Base-by-base conservation (phyloP, 2,888 invertebrate species). In the Gibbula magus region DNA sequence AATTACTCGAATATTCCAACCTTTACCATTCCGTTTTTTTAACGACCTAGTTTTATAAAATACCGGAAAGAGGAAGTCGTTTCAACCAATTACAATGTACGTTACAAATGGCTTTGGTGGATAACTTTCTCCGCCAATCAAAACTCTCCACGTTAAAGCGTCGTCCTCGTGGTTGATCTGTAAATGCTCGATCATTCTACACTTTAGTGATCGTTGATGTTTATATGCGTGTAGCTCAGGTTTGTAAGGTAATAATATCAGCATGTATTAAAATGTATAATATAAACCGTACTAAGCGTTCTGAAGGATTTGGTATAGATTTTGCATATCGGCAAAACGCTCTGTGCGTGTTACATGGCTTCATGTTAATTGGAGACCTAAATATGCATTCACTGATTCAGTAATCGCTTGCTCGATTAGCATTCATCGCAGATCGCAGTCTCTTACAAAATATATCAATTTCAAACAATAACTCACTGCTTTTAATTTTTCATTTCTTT, bases 81-180 rank as follows among this genome's bases (percentile, higher is more conserved):
- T 32, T 10, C 45, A 45, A 51, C 45, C n/a, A 74, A 45, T 52
- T 39, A 20, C 5, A 52, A 4, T 16, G 45, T n/a, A n/a, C 51
- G 74, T 74, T 25, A 74, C 51, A 51, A 20, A 45, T 39, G 25
- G n/a, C 32, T 52, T 25, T 1, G 13, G 18, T 5, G 20, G 51
- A 45, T 52, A 8, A 22, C 32, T 29, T 35, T 54, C 16, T 32
- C 56, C 18, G 10, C 75, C 53, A 75, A 75, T 75, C 53, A 75
- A 75, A 75, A 75, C 25, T 75, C 75, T 54, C 75, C 75, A 75
- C 75, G 75, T 75, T 75, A 54, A 54, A 32, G 35, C 53, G 75
- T 35, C 35, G 54, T 52, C 75, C 32, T 22, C 35, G 74, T 74
- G 74, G 74, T 74, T 25, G 74, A 61, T 61, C 22, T 45, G 32